Conservation (phyloP, 2,797 vertebrate genomes). For the Prionace glauca region DNA sequence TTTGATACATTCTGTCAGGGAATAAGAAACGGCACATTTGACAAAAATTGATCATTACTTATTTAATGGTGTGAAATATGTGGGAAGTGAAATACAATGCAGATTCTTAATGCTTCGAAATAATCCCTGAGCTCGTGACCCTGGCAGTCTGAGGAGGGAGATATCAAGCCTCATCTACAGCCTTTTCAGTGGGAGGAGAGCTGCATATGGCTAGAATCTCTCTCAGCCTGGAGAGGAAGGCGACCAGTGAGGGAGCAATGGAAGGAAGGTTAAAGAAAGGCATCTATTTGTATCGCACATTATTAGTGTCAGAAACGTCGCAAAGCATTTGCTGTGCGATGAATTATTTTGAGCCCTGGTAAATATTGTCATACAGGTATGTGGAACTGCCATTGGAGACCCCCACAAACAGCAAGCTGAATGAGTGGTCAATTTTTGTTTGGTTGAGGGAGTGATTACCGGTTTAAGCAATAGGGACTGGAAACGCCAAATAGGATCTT, state of each 20-base stretch:
- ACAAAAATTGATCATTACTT: slow-evolving; percentile 22
- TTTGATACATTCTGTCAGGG: neutral
- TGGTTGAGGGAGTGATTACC: neutral
- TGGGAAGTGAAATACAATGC: neutral
- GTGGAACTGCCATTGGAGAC: neutral
- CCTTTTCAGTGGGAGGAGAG: neutral
- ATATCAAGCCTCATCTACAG: neutral
- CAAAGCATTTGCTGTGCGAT: too few species aligned
- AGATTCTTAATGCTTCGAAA: neutral
- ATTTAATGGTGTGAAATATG: slow-evolving; percentile 5
- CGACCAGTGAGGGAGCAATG: neutral
- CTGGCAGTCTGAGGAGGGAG: neutral
- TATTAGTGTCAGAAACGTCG: neutral
- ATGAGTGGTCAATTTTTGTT: neutral
- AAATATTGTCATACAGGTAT: neutral
- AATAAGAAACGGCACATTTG: neutral
- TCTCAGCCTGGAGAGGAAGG: neutral
- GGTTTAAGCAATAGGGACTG: neutral
- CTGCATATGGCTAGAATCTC: neutral
- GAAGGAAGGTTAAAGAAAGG: neutral
- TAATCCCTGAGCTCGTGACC: neutral
- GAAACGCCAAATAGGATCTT: neutral
- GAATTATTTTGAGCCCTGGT: neutral
- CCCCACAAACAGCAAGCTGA: neutral
- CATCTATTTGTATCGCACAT: neutral